phyloP scores from a whole-genome alignment of 1,140 invertebrate species.

The Pseudomyrmex sp. region DNA sequence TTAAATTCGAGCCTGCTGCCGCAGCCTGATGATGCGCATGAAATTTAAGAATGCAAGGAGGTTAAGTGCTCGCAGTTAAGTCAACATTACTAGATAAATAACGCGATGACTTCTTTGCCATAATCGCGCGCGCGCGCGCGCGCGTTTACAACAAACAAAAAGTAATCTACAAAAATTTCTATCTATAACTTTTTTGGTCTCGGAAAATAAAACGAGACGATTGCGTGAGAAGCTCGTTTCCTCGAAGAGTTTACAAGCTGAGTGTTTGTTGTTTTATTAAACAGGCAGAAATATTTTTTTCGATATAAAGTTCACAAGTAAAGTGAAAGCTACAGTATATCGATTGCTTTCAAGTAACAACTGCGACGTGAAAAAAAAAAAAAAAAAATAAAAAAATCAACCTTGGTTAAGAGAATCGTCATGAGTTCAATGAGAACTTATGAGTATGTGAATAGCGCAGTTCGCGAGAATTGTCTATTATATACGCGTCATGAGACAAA shows the following conservation, averaged over 20 bases:
- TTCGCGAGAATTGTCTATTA: neutral
- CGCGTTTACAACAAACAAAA: neutral
- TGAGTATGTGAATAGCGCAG: neutral
- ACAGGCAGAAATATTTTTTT: neutral
- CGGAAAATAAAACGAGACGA: conserved; percentile 10
- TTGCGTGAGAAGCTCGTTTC: neutral
- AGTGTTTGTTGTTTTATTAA: neutral
- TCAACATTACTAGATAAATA: conserved; percentile 40
- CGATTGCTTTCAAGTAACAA: neutral
- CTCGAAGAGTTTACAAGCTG: neutral
- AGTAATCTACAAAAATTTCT: conserved; percentile 9
- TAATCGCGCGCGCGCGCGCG: neutral
- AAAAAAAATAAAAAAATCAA: too few relatives aligned
- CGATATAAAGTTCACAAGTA: neutral
- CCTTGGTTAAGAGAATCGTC: neutral
- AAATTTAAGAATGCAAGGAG: conserved; percentile 46
- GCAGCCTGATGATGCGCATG: neutral
- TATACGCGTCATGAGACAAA: neutral
- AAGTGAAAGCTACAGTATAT: neutral
- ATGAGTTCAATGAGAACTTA: neutral
- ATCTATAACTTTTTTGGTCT: conserved; percentile 1
- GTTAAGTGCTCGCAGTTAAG: conserved; percentile 39
- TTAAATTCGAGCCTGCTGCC: conserved; percentile 19
- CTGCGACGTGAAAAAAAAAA: neutral
- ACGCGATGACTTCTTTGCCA: neutral